Evolutionary conservation across 2,113 vertebrate species (phyloP).

Genomic region (Mesembrinibis cayennensis): DNA sequence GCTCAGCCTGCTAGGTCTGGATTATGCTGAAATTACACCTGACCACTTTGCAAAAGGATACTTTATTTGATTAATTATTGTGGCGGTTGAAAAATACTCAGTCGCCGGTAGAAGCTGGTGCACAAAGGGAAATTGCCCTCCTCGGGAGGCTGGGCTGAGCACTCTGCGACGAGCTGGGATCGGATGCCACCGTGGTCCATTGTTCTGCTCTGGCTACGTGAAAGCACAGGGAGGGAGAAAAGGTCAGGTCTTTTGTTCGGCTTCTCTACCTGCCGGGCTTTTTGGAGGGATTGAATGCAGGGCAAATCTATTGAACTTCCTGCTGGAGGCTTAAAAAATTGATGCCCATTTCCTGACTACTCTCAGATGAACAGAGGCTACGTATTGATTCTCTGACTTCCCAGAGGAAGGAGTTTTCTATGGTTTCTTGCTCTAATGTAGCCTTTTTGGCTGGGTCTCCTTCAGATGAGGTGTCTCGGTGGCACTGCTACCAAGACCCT

Average conservation of each 20-base stretch:
- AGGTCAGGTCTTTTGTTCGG: constrained; percentile 43
- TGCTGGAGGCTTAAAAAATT: constrained; percentile 54
- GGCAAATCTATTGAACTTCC: constrained; percentile 35
- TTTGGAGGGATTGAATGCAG: neutral
- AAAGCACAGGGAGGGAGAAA: neutral
- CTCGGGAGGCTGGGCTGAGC: neutral
- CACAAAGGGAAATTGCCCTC: constrained; percentile 40
- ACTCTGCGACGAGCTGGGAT: neutral
- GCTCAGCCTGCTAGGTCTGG: neutral
- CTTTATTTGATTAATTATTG: constrained; percentile 49
- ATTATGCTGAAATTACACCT: constrained; percentile 55
- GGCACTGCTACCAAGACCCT: neutral
- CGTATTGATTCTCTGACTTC: neutral
- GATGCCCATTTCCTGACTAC: neutral
- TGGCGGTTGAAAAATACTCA: neutral
- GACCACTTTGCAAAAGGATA: constrained; percentile 15
- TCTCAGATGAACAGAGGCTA: neutral
- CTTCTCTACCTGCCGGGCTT: neutral
- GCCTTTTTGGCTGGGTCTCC: neutral
- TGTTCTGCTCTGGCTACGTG: neutral
- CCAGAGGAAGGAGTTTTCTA: neutral
- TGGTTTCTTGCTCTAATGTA: neutral
- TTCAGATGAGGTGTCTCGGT: neutral
- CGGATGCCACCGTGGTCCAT: neutral
- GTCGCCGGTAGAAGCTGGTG: neutral